phyloP scores from a whole-genome alignment of 2,888 invertebrate genomes.

The Darwinula stevensoni region DNA sequence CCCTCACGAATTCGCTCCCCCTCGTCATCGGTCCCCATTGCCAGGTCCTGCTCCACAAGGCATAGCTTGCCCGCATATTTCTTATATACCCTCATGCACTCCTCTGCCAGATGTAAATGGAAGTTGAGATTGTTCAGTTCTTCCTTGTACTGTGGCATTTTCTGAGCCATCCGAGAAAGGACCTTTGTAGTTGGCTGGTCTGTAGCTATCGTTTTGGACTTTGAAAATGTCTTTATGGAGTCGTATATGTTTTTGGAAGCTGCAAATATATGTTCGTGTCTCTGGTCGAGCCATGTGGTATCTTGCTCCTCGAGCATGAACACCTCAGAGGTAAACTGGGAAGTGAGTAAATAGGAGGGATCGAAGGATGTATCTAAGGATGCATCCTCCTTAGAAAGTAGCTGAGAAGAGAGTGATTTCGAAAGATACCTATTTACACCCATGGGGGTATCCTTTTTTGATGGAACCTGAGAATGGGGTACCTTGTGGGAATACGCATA shows the following conservation, averaged over 20 bases:
- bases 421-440: too few species aligned
- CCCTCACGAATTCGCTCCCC: constrained; percentile 98
- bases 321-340: too few species aligned
- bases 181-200: constrained; percentile 94
- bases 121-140: constrained; percentile 96
- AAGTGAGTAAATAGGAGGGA: too few species aligned
- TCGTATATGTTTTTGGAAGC: constrained; percentile 96
- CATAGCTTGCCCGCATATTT: constrained; percentile 72
- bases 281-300: constrained; percentile 84
- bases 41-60: constrained; percentile 54
- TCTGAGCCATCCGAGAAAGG: constrained; percentile 95
- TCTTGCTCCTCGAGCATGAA: constrained; percentile 95
- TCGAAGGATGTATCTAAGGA: too few species aligned
- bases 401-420: too few species aligned
- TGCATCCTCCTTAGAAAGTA: too few species aligned
- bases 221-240: constrained; percentile 71
- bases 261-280: constrained; percentile 96
- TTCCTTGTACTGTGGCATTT: constrained; percentile 99
- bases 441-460: too few species aligned
- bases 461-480: too few species aligned
- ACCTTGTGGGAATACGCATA: too few species aligned
- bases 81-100: constrained; percentile 95
- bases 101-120: constrained; percentile 90
- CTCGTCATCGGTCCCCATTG: constrained; percentile 96
- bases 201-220: constrained; percentile 78